Evolutionary conservation across 2,113 vertebrate genomes (phyloP).

Genomic region (Sylvilagus bachmani): DNA sequence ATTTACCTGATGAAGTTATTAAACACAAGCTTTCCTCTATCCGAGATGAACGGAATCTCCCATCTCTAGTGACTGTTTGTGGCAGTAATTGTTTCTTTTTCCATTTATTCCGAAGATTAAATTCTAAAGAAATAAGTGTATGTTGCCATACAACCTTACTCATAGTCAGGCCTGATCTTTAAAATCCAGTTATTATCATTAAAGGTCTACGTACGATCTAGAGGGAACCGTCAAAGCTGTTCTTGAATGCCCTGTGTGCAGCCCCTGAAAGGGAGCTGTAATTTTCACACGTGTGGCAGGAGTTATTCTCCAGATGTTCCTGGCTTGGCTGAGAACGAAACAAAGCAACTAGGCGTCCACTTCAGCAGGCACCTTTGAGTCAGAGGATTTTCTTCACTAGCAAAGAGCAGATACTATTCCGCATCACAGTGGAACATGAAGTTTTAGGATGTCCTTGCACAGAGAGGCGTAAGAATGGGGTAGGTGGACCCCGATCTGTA

Average conservation of each 20-base stretch:
- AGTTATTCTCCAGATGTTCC: conserved; percentile 67
- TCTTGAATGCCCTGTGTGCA: conserved; percentile 73
- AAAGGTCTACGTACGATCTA: conserved; percentile 22
- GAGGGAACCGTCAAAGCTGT: neutral
- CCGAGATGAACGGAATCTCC: conserved; percentile 50
- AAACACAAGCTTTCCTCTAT: conserved; percentile 66
- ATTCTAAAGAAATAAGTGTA: conserved; percentile 32
- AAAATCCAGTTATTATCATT: conserved; percentile 61
- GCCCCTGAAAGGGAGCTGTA: conserved; percentile 34
- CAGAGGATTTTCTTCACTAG: conserved; percentile 35
- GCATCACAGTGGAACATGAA: neutral
- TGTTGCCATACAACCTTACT: conserved; percentile 58
- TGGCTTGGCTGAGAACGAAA: conserved; percentile 38
- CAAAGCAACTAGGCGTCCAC: conserved; percentile 53
- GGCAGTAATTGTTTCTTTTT: conserved; percentile 56
- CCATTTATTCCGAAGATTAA: conserved; percentile 37
- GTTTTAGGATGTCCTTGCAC: conserved; percentile 41
- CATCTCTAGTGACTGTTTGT: conserved; percentile 24
- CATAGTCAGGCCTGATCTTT: conserved; percentile 41
- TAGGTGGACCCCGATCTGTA: neutral
- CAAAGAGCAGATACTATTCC: conserved; percentile 58
- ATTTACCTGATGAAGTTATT: conserved; percentile 76
- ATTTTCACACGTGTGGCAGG: conserved; percentile 65
- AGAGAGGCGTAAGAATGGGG: conserved; percentile 25
- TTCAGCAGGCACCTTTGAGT: conserved; percentile 24